Conservation (phyloP, 1,140 invertebrate genomes). For the Elymnias hypermnestra region DNA sequence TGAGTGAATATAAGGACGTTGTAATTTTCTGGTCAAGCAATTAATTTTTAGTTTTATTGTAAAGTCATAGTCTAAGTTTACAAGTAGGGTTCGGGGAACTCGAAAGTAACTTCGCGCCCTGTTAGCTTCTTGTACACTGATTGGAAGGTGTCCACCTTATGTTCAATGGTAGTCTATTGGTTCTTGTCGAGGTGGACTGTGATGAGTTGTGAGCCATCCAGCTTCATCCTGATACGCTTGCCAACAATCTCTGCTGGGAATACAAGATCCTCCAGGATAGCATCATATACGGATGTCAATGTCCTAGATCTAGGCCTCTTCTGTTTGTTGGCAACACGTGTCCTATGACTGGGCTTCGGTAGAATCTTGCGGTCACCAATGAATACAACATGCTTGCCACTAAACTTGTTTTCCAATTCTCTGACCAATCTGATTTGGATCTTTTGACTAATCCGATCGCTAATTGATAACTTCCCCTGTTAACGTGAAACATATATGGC, state of each 20-base stretch:
- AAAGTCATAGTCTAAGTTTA: conserved; percentile 79
- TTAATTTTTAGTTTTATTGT: conserved; percentile 74
- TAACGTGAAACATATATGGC: no score
- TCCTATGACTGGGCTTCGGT: conserved; percentile 97
- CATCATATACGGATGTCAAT: conserved; percentile 97
- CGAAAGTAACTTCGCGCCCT: conserved; percentile 98
- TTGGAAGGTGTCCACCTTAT: no score
- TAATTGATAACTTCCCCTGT: no score
- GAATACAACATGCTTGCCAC: no score
- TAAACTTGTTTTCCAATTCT: conserved; percentile 99
- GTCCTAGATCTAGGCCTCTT: conserved; percentile 95
- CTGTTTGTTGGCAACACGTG: conserved; percentile 95
- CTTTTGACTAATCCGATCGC: no score
- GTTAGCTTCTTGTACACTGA: conserved; percentile 99
- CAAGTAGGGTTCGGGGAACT: conserved; percentile 98
- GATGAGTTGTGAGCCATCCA: conserved; percentile 96
- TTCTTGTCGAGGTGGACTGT: conserved; percentile 99
- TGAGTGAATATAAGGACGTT: no score
- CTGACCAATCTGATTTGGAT: conserved; percentile 96
- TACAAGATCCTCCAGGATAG: conserved; percentile 97
- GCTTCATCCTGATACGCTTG: conserved; percentile 95
- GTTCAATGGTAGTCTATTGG: conserved; percentile 99
- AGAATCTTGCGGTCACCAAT: conserved; percentile 98
- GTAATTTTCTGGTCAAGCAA: no score
- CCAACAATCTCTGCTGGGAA: conserved; percentile 99